A percentile compares a stretch with the other conserved stretches of the same genome.
phyloP scores from a whole-genome alignment of 1,140 invertebrate species.

The Phenacoccus solenopsis region DNA sequence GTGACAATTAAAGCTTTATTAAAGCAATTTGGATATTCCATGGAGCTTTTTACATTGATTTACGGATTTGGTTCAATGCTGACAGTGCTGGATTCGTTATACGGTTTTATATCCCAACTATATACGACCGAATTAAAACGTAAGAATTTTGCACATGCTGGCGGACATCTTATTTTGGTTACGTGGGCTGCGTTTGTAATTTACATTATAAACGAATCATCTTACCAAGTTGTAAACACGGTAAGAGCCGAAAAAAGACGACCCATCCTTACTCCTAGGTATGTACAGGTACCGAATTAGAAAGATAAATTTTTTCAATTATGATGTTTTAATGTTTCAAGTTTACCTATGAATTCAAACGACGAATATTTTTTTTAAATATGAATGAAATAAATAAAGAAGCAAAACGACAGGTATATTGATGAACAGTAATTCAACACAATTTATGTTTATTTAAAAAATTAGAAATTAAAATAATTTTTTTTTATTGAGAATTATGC shows the following conservation, averaged over 20 bases:
- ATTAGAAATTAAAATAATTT: no score
- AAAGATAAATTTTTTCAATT: no score
- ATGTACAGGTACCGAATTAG: no score
- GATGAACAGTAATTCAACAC: no score
- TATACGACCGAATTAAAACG: not conserved
- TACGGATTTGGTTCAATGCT: not conserved
- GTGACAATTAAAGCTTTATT: not conserved
- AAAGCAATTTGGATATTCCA: not conserved
- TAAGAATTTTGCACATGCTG: not conserved
- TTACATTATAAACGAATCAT: not conserved
- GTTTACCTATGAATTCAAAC: not conserved
- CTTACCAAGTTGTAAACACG: not conserved
- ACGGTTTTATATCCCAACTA: not conserved
- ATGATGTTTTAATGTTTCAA: not conserved
- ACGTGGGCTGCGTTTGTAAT: not conserved
- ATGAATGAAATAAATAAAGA: not conserved
- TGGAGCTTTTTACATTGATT: not conserved
- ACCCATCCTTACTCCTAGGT: no score
- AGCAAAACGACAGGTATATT: not conserved
- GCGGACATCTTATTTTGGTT: not conserved
- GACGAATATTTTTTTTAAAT: not conserved
- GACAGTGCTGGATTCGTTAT: not conserved
- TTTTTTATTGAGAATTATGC: no score
- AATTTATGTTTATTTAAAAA: no score
- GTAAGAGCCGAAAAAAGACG: no score